Evolutionary conservation across 1,140 invertebrate genomes (phyloP), one percentile per base, ranked within the genome.

Genomic region (Lepidurus arcticus): DNA sequence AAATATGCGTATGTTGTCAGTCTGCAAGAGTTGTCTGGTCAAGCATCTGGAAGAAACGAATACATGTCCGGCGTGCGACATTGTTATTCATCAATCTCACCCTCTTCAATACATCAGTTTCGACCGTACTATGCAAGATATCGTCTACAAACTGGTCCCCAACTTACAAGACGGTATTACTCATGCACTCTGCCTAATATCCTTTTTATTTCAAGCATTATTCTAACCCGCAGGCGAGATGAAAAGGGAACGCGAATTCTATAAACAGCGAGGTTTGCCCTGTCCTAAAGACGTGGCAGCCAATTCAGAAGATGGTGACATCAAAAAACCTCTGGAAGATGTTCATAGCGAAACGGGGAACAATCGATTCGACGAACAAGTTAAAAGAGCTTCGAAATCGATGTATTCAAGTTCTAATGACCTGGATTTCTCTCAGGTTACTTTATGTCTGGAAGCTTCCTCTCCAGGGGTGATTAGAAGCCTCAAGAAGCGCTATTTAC

Each of bases 101-200:
- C 96, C 96, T 16, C 87, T 98, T 65, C 94, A 98, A 83, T 97
- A 98, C 83, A 97, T 98, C 82, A 96, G 95, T 84, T 97, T 97
- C 87, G 97, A 99, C 87, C 89, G 97, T 82, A 98, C 96, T 79
- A 95, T 99, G 93, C 97, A 99, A 86, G 96, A 98, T 88, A 97
- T 99, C 86, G 96, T 98, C 75, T 98, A 97, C 87, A 98, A 98
- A 89, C 86, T 97, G 81, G 95, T 97, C 80, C 95, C 95, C 79
- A 91, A 95, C 83, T 87, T 97, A 80, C 94, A 97, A 87, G 92
- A 94, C 86, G 92, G 93, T 94, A 86, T 87, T 74, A 34, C 11
- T 74, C 42, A 8, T 74, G 2, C 21, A 13, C 21, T 74, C 10
- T 74, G 21, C 3, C 21, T 26, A 24, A 9, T 26, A n/a, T n/a